Conservation (phyloP, 2,113 vertebrate species). For the Gobio gobio region DNA sequence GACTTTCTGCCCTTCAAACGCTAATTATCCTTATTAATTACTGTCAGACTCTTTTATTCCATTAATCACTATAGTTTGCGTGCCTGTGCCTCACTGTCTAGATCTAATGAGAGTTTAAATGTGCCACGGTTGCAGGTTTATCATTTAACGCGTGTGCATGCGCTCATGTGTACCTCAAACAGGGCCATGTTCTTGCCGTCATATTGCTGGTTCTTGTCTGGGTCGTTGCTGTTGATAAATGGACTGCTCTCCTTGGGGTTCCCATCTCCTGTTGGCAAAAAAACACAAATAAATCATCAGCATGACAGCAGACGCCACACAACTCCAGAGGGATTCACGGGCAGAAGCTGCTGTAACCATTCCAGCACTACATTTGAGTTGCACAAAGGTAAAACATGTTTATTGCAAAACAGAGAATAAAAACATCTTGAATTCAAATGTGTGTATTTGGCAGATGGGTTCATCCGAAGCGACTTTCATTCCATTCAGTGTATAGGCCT, state of each 20-base stretch:
- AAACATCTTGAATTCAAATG: not conserved
- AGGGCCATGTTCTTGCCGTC: conserved; percentile 97
- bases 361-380: not conserved
- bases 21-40: conserved; percentile 72
- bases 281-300: conserved; percentile 9
- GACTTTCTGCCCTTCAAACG: conserved; percentile 63
- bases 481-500: not conserved
- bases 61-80: conserved; percentile 52
- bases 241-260: conserved; percentile 98
- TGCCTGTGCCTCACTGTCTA: conserved; percentile 30
- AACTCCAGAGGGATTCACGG: not conserved
- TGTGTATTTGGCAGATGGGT: not conserved
- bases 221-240: conserved; percentile 96
- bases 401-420: not conserved
- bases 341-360: not conserved
- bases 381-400: not conserved
- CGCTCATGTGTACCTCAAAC: conserved; percentile 85
- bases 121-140: not conserved
- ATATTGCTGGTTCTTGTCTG: conserved; percentile 93
- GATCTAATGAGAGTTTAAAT: conserved; percentile 3
- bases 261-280: conserved; percentile 84
- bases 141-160: conserved; percentile 15
- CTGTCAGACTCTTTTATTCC: conserved; percentile 62
- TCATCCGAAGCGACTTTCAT: not conserved
- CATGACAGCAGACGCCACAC: not conserved